phyloP scores from a whole-genome alignment of 2,888 invertebrate genomes.

The Lochmaea capreae region DNA sequence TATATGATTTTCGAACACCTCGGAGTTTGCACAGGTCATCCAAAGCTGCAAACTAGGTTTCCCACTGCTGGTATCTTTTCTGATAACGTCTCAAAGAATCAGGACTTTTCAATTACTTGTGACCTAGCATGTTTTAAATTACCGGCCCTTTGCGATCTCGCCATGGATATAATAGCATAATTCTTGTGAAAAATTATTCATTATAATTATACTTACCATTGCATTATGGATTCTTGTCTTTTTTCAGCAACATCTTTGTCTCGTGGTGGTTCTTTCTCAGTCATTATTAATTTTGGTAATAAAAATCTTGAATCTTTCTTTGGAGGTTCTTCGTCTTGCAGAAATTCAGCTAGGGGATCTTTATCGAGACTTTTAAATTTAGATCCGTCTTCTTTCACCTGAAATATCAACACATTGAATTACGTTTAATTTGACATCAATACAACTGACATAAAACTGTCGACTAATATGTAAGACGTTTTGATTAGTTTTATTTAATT shows the following conservation, averaged over 20 bases:
- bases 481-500: background rate
- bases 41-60: no score
- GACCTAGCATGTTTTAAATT: no score
- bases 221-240: conserved; percentile 49
- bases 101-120: no score
- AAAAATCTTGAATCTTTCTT: conserved; percentile 45
- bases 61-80: no score
- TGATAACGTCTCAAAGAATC: no score
- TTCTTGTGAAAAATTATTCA: background rate
- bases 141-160: no score
- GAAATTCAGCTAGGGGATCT: conserved; percentile 23
- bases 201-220: conserved; percentile 44
- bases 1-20: no score
- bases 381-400: conserved; percentile 25
- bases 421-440: conserved; percentile 23
- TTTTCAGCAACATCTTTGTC: conserved; percentile 31
- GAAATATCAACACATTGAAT: conserved; percentile 21
- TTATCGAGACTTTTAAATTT: conserved; percentile 40
- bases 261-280: conserved; percentile 22
- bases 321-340: conserved; percentile 42
- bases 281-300: conserved; percentile 43
- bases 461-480: background rate
- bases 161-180: no score
- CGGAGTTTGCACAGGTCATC: no score
- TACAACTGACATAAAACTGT: background rate